Evolutionary conservation across 1,140 invertebrate genomes (phyloP), one percentile per base, ranked within the genome.

Genomic region (Diorhabda carinulata): DNA sequence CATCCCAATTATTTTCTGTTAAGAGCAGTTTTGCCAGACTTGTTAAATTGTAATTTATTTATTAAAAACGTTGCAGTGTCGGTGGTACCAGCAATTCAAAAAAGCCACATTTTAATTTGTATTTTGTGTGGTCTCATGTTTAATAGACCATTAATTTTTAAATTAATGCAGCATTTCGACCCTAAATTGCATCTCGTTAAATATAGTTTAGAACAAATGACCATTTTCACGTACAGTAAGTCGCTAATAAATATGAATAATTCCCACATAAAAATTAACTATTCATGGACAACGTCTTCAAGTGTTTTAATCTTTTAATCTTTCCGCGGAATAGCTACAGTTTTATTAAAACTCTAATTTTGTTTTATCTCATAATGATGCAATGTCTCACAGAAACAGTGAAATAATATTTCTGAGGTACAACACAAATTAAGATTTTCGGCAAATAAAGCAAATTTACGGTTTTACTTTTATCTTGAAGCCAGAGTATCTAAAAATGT

Each of bases 71-170:
- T 57, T 65, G 64, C 64, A 40, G 52, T 41, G 44, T 43, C 60
- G 59, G 66, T 52, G 3, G 47, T 52, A 52, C 47, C 47, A 60
- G 41, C 66, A 67, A 64, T 68, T 64, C 61, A 47, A 47, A 71
- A 68, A 25, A 52, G 67, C 66, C 61, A 63, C 70, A 60, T 68
- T 71, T 61, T 62, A 67, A 67, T 67, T 67, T 67, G 60, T 67
- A 67, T 67, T 52, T 67, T 69, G 67, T 69, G 66, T 58, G 70
- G 70, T 68, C 59, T 69, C 63, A 72, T 69, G 70, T 69, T 72
- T 69, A 72, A 72, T 72, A 72, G 70, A 67, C 70, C 70, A 72
- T 72, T 72, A 66, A 72, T 72, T 72, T 72, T 72, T 72, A 69
- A 72, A 72, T 72, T 72, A 69, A 72, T 72, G 70, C 70, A 72